Percentiles rank a stretch among this genome's conserved stretches.
These are phyloP conservation scores for Myiozetetes cayanensis DNA, from an alignment of 2,113 vertebrate genomes.

Conservation along the genomic window DNA sequence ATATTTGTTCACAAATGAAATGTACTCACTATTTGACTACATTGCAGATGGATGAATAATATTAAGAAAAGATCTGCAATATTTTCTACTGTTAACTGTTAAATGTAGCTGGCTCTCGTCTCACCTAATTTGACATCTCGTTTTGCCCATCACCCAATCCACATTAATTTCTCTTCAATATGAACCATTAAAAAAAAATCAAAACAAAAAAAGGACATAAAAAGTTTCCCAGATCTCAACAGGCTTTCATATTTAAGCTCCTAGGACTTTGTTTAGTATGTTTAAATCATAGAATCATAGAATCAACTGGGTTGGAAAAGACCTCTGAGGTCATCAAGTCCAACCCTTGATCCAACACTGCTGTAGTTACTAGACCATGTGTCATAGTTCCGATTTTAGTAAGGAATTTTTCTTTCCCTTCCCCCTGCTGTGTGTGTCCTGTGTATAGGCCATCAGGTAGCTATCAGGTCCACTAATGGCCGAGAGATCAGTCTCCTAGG, in stretches of 20 bases:
- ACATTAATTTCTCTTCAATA: background rate
- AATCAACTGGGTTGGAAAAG: too few species aligned
- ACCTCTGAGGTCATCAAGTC: too few species aligned
- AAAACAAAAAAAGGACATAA: background rate
- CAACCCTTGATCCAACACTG: too few species aligned
- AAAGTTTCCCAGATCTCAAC: background rate
- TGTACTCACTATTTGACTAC: background rate
- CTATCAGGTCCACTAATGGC: too few species aligned
- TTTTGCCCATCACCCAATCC: background rate
- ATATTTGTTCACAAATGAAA: constrained; percentile 18
- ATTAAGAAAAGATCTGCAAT: background rate
- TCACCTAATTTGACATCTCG: background rate
- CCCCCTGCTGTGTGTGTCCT: too few species aligned
- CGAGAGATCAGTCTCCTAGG: too few species aligned
- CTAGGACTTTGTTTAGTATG: background rate
- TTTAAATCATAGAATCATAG: background rate
- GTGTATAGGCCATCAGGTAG: too few species aligned
- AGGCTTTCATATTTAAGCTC: background rate
- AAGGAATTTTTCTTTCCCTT: too few species aligned
- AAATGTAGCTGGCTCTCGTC: background rate
- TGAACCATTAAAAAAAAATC: background rate
- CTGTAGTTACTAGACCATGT: too few species aligned
- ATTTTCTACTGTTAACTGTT: background rate
- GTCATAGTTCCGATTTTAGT: too few species aligned
- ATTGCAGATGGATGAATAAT: background rate